Evolutionary conservation across 2,113 vertebrate genomes (phyloP), one percentile per base, ranked within the genome.

Genomic region (Microcebus murinus): DNA sequence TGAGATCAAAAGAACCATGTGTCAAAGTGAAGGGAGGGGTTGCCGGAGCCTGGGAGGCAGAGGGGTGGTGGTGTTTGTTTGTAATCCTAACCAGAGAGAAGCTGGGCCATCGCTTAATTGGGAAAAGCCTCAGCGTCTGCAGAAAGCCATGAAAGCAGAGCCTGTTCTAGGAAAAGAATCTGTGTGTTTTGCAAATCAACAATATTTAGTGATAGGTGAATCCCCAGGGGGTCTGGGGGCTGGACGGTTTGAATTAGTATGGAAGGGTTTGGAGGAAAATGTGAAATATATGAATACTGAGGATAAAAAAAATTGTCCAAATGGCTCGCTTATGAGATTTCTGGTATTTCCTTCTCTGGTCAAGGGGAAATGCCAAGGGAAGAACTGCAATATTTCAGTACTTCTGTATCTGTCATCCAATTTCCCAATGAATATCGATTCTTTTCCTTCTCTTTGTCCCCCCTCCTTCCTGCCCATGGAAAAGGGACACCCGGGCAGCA

Each of bases 81-180:
- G 98, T 97, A 95, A 98, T 97, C 97, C 96, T 94, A 96, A 98
- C 97, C 98, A 97, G 97, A 96, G 95, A 96, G 94, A 93, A 97
- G 92, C 79, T 0, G 31, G 91, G 79, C 97, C 86, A 39, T 57
- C 29, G 65, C 95, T 95, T 98, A 98, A 98, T 95, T 98, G 98
- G 96, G 98, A 98, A 98, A 98, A 98, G 97, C 25, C 97, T 77
- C 65, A 8, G 94, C 14, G 17, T 95, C 97, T 97, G 97, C 95
- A 95, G 97, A 95, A 94, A 91, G 65, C 73, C 29, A 73, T 96
- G 96, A 97, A 95, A 97, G 90, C 90, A 48, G 59, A 88, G 93
- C 80, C 76, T 85, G 95, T 96, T 97, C 65, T 73, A 81, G 93
- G 97, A 83, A 98, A 98, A 88, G 87, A 95, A 97, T 97, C 80